Percentiles rank a stretch among this genome's conserved stretches.
phyloP scores from a whole-genome alignment of 2,113 vertebrate species.

The Corydoras sp. region DNA sequence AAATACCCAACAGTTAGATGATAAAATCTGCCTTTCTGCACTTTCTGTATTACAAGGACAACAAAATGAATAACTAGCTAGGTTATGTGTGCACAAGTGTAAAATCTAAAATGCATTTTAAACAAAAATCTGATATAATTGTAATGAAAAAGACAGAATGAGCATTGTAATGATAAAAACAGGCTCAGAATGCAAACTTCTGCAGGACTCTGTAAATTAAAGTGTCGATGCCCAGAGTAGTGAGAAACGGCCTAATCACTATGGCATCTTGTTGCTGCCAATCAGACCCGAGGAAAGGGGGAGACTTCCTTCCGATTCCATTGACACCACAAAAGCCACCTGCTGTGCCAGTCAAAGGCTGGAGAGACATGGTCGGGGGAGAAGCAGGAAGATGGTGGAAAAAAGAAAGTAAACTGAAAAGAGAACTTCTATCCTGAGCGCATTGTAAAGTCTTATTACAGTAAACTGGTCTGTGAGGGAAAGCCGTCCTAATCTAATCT shows the following conservation, averaged over 20 bases:
- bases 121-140: too few species aligned
- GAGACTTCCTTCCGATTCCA: conserved; percentile 69
- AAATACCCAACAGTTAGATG: too few species aligned
- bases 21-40: too few species aligned
- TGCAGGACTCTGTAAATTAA: conserved; percentile 43
- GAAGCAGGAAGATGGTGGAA: conserved; percentile 30
- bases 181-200: conserved; percentile 20
- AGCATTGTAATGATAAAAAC: conserved; percentile 23
- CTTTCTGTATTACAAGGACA: too few species aligned
- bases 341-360: conserved; percentile 66
- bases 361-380: conserved; percentile 43
- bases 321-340: conserved; percentile 66
- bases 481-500: too few species aligned
- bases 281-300: conserved; percentile 50
- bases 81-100: too few species aligned
- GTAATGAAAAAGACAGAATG: too few species aligned
- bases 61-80: too few species aligned
- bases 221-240: conserved; percentile 49
- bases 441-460: background rate
- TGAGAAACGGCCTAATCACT: conserved; percentile 52
- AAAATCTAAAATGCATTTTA: too few species aligned
- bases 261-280: conserved; percentile 61
- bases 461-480: background rate
- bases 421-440: too few species aligned
- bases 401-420: conserved; percentile 33